These are phyloP conservation scores for Drosophila bunnanda DNA, from an alignment of 2,888 invertebrate genomes.

Conservation along the genomic window DNA sequence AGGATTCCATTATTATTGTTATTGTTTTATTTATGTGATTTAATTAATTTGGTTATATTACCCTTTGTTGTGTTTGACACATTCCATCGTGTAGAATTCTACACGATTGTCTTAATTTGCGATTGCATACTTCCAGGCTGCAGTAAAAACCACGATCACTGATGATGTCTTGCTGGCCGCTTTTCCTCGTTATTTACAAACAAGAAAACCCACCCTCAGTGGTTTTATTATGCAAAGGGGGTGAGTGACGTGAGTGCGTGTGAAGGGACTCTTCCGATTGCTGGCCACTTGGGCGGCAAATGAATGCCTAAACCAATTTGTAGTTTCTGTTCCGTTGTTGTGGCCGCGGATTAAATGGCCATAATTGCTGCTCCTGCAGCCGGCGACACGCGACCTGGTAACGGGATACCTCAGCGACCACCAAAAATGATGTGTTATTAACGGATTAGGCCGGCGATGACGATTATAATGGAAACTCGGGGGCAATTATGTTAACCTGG, in stretches of 20 bases:
- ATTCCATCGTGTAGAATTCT: neutral
- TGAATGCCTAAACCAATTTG: slow-evolving; percentile 62
- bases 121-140: slow-evolving; percentile 21
- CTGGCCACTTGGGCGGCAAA: slow-evolving; percentile 60
- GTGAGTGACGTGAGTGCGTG: slow-evolving; percentile 9
- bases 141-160: neutral
- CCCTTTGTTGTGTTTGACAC: no score
- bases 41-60: no score
- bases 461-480: slow-evolving; percentile 34
- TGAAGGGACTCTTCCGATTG: slow-evolving; percentile 26
- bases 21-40: no score
- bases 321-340: slow-evolving; percentile 60
- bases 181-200: neutral
- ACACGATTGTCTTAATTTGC: fast-evolving
- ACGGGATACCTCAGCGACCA: slow-evolving; percentile 55
- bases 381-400: slow-evolving; percentile 64
- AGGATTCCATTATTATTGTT: no score
- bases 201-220: slow-evolving; percentile 3
- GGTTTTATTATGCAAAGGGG: neutral
- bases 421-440: slow-evolving; percentile 71
- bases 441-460: slow-evolving; percentile 61
- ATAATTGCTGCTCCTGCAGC: slow-evolving; percentile 68
- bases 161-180: neutral
- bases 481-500: slow-evolving; percentile 59
- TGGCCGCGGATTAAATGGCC: slow-evolving; percentile 80